Evolutionary conservation across 2,113 vertebrate genomes (phyloP).

Genomic region (Lanius ludovicianus): DNA sequence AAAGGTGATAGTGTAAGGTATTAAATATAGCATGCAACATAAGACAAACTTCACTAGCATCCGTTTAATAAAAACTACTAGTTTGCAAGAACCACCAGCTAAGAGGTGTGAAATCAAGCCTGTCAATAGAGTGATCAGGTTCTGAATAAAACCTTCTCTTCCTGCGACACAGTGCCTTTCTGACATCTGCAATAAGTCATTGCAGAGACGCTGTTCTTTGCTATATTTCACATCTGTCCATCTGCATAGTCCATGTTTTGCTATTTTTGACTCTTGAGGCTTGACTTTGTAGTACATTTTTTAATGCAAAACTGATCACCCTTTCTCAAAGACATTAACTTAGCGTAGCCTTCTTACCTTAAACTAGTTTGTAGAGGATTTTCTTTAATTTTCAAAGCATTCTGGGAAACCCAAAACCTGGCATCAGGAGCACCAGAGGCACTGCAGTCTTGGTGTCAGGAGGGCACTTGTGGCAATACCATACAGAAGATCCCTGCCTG

Average conservation of each 20-base stretch:
- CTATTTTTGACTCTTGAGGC: neutral
- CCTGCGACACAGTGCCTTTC: neutral
- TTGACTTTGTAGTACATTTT: neutral
- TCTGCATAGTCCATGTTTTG: accelerated
- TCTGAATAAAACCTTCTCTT: neutral
- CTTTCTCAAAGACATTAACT: neutral
- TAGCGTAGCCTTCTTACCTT: neutral
- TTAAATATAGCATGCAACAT: neutral
- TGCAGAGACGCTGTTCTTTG: neutral
- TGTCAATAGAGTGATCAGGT: neutral
- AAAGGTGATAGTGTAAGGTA: neutral
- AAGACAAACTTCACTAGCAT: neutral
- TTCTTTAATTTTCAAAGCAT: neutral
- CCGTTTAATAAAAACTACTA: neutral
- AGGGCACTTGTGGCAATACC: neutral
- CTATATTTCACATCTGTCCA: neutral
- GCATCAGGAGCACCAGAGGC: neutral
- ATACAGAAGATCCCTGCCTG: neutral
- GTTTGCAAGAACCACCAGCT: neutral
- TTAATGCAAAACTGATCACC: neutral
- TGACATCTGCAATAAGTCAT: neutral
- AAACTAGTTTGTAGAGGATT: neutral
- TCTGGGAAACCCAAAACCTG: neutral
- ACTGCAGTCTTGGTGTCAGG: neutral
- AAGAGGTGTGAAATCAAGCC: neutral